Conservation (phyloP, 2,797 vertebrate genomes). For the Leucoraja ocellata region DNA sequence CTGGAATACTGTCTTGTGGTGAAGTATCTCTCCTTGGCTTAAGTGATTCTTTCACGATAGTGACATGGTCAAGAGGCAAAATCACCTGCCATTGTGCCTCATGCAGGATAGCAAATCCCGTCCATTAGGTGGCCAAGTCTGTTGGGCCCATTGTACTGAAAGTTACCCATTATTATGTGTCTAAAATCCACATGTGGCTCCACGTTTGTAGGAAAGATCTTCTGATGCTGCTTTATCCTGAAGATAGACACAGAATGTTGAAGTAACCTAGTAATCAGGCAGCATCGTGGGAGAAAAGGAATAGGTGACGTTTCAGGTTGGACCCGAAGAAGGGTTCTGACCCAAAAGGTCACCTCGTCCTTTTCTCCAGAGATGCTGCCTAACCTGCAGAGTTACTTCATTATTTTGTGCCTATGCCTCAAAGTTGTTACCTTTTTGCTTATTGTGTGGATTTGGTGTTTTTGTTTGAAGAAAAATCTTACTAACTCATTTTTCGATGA, state of each 20-base stretch:
- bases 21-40: neutral
- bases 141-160: neutral
- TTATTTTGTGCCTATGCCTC: too few species aligned
- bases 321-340: too few species aligned
- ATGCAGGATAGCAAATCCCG: neutral
- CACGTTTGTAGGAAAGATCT: neutral
- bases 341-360: too few species aligned
- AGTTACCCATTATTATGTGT: neutral
- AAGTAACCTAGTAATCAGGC: too few species aligned
- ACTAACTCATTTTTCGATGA: conserved; percentile 52
- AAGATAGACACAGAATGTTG: too few species aligned
- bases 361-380: too few species aligned
- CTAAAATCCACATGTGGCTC: neutral
- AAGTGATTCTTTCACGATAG: neutral
- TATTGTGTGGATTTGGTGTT: neutral
- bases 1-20: neutral
- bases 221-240: too few species aligned
- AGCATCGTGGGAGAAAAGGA: too few species aligned
- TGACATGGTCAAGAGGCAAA: neutral
- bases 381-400: too few species aligned
- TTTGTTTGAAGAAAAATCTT: neutral
- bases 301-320: too few species aligned
- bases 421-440: neutral
- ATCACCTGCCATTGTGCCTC: neutral
- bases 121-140: neutral